Evolutionary conservation across 1,140 invertebrate species (phyloP).

Genomic region (Belonocnema kinseyi): DNA sequence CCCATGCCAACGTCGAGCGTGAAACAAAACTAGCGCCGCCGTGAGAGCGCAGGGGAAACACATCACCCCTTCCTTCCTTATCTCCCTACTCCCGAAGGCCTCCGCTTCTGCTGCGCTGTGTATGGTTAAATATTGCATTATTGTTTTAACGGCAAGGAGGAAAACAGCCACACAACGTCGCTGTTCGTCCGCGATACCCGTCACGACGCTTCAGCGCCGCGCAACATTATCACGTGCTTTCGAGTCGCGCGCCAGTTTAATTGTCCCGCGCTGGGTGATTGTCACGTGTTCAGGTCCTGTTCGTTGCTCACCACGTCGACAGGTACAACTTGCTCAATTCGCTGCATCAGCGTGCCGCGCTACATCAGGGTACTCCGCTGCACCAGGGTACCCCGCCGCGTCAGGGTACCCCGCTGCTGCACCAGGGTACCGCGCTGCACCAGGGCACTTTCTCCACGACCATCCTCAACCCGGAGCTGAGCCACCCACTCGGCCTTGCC

Average conservation of each 20-base stretch:
- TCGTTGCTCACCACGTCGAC: not conserved
- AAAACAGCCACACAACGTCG: constrained; percentile 67
- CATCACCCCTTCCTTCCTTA: constrained; percentile 33
- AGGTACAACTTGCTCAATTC: not conserved
- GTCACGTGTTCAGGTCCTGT: constrained; percentile 36
- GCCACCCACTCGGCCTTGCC: constrained; percentile 36
- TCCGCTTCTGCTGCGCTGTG: constrained; percentile 60
- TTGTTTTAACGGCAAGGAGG: constrained; percentile 74
- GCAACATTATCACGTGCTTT: constrained; percentile 10
- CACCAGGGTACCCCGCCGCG: no score
- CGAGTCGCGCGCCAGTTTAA: constrained; percentile 24
- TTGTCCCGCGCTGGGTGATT: constrained; percentile 21
- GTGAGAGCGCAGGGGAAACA: constrained; percentile 42
- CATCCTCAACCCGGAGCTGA: constrained; percentile 19
- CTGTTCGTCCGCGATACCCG: constrained; percentile 50
- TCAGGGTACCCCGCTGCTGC: no score
- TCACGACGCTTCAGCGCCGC: constrained; percentile 27
- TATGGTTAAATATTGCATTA: constrained; percentile 76
- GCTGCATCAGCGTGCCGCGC: no score
- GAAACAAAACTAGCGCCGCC: constrained; percentile 34
- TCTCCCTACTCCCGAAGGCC: constrained; percentile 47
- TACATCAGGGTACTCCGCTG: no score
- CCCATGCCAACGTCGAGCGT: constrained; percentile 46
- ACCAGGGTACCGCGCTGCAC: no score
- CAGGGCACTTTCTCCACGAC: no score